Conservation (phyloP, 1,140 invertebrate species). For the Brachionus paranguensis region DNA sequence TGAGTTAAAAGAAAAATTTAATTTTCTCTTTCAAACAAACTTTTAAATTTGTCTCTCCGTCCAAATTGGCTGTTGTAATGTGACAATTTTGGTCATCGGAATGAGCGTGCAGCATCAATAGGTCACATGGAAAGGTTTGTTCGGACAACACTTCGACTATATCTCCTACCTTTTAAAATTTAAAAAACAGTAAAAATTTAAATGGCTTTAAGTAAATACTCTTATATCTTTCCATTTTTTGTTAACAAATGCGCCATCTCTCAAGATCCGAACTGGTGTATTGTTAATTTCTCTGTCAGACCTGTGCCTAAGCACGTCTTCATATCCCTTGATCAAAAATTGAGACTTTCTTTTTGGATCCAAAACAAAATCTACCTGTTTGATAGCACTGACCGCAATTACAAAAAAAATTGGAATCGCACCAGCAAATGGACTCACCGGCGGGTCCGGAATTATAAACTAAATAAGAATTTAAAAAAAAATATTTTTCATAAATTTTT, state of each 20-base stretch:
- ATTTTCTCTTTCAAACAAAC: conserved; percentile 47
- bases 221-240: conserved; percentile 28
- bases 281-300: conserved; percentile 68
- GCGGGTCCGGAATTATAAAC: conserved; percentile 38
- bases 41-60: conserved; percentile 98
- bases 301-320: conserved; percentile 67
- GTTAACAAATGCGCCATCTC: conserved; percentile 3
- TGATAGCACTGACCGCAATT: conserved; percentile 66
- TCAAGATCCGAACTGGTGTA: conserved; percentile 2
- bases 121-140: conserved; percentile 24
- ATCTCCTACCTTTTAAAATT: conserved; percentile 4
- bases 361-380: conserved; percentile 45
- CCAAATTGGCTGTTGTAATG: conserved; percentile 96
- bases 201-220: background rate
- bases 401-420: conserved; percentile 72
- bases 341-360: too few species aligned
- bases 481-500: background rate
- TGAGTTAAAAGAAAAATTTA: background rate
- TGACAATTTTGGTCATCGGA: conserved; percentile 64
- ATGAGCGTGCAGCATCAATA: conserved; percentile 25
- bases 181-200: background rate
- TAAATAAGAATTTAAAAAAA: background rate
- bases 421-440: conserved; percentile 62
- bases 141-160: conserved; percentile 33
- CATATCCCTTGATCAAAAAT: conserved; percentile 61